A percentile compares a stretch with the other conserved stretches of the same genome.
Conservation (phyloP, 2,797 vertebrate genomes). For the Phalanger gymnotis region DNA sequence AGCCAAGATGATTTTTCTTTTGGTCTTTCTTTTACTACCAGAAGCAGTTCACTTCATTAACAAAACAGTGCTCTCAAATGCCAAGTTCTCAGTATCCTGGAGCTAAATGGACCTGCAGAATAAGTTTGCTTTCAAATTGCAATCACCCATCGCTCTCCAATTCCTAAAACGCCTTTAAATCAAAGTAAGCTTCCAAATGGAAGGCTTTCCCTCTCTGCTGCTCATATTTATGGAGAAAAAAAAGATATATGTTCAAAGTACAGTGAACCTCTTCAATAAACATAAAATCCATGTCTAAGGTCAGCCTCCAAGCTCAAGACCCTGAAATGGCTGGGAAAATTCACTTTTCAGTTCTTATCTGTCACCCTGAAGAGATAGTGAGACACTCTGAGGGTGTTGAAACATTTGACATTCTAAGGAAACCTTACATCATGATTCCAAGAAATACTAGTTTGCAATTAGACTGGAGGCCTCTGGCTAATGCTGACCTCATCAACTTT, state of each 20-base stretch:
- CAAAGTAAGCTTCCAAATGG: conserved; percentile 81
- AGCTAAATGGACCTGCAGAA: conserved; percentile 82
- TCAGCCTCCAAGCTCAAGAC: neutral
- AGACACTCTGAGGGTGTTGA: conserved; percentile 74
- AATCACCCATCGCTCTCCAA: conserved; percentile 69
- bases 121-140: conserved; percentile 83
- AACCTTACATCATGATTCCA: conserved; percentile 76
- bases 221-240: conserved; percentile 73
- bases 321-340: neutral
- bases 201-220: conserved; percentile 74
- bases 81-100: conserved; percentile 79
- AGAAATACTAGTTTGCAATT: conserved; percentile 82
- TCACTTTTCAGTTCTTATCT: conserved; percentile 80
- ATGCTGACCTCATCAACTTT: conserved; percentile 75
- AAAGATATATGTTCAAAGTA: conserved; percentile 82
- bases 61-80: conserved; percentile 79
- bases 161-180: conserved; percentile 75
- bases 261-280: neutral
- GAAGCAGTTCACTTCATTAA: conserved; percentile 74
- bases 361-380: conserved; percentile 82
- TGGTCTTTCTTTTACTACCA: conserved; percentile 82
- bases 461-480: conserved; percentile 79
- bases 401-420: conserved; percentile 81
- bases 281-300: neutral
- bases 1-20: neutral